Base-by-base conservation (phyloP, 53 echinoderm and acorn worm species). In the Astropecten irregularis region DNA sequence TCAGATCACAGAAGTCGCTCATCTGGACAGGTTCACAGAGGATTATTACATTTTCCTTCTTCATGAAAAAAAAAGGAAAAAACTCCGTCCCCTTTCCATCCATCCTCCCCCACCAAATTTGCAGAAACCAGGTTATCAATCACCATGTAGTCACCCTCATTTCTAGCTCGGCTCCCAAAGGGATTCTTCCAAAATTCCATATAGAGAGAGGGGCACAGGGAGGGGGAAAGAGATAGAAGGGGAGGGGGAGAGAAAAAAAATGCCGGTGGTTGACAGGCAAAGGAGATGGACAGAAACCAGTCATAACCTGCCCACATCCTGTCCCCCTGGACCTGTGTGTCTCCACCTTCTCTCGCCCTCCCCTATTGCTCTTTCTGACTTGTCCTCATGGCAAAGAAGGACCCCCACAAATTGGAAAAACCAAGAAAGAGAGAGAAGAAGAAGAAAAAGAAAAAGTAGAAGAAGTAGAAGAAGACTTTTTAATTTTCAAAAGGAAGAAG, bases 261-360 rank as follows among this genome's bases (percentile, higher is more conserved):
- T 25, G 44, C 22, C 27, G 9, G 28, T 9, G 23, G 40, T 38
- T 68, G 68, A 68, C 58, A 74, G 74, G 0, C 32, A 36, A 10
- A 64, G 64, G 74, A 74, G 74, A 74, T 57, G 74, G 74, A 56
- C 74, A 74, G 23, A 39, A 57, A 74, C 54, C 74, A 74, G 74
- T 74, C 74, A 74, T 74, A 74, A 74, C 74, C 74, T 74, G 74
- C 14, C 25, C 39, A 53, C 56, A 56, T 74, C 74, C 74, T 56
- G 22, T 4, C 74, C 74, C 39, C 42, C 26, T 26, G 38, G 55
- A 64, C 64, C 64, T 18, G 23, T 22, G 8, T 20, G 3, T 37
- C 18, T 14, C 55, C 56, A 36, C 57, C 56, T 27, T 57, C 39
- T 35, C 66, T 64, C 19, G 0, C 26, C 20, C 66, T 39, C 19